Base-by-base conservation (phyloP, 2,797 vertebrate species). In the Diplodus sargus region DNA sequence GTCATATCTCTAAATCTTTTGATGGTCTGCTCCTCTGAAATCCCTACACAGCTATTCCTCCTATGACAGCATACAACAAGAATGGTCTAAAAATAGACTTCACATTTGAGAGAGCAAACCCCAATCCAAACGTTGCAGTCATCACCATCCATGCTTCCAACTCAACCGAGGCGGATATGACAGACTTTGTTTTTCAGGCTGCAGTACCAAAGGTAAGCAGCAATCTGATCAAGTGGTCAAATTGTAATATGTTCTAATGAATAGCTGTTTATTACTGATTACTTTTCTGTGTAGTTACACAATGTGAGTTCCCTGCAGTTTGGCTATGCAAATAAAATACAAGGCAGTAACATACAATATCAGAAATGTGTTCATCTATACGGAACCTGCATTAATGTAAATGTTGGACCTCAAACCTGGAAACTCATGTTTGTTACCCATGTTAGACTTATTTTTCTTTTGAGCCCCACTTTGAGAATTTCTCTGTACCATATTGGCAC, bases 61-160 rank as follows among this genome's bases (percentile, higher is more conserved):
- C 98, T 12, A 98, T 99, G 95, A 99, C 95, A 7, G 98, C 98
- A 0, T 99, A 99, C 93, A 98, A 96, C 94, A 99, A 99, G 94
- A 99, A 98, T n/a, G 98, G 98, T 48, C 95, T 99, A 91, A 99
- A 98, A 95, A 99, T 99, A 88, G 98, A 99, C 82, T 99, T 99
- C 92, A 97, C 96, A 34, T 99, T 99, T 90, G 98, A 99, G 93
- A 96, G 98, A 88, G 97, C 98, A 51, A 98, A 98, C 89, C 97
- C 97, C 71, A 99, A 98, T 83, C 97, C 98, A 70, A 99, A 98
- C 73, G 92, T 99, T 82, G 98, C 97, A 4, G 96, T 99, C 92
- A 99, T 99, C 90, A 99, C 98, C 70, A 98, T 99, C 94, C 97
- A 98, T 81, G 98, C 98, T 90, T 97, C 97, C 86, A 99, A 99